These are phyloP conservation scores for Lathamus discolor DNA, from an alignment of 2,113 vertebrate genomes.

Conservation along the genomic window DNA sequence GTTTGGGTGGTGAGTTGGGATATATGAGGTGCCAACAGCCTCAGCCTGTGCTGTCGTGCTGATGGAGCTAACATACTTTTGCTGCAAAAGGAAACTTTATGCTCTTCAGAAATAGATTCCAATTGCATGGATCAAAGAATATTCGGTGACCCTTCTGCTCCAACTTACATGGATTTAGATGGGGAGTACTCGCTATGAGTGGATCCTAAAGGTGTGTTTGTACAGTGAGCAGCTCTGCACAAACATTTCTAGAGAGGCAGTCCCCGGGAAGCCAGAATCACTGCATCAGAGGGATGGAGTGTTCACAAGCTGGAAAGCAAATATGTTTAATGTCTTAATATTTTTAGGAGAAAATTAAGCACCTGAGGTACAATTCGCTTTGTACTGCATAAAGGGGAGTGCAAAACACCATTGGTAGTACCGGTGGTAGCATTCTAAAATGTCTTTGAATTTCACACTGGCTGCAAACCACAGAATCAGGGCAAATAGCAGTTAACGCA, in stretches of 20 bases:
- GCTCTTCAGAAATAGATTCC: not conserved
- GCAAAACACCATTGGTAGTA: not conserved
- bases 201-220: not conserved
- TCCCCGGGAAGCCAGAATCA: not conserved
- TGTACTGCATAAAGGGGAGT: constrained; percentile 1
- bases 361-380: not conserved
- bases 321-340: constrained; percentile 10
- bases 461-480: not conserved
- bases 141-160: not conserved
- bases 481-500: constrained; percentile 29
- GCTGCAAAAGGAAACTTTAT: constrained; percentile 16
- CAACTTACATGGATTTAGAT: not conserved
- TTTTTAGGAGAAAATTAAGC: not conserved
- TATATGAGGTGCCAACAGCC: not conserved
- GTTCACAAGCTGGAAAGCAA: constrained; percentile 5
- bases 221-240: constrained; percentile 3
- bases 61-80: constrained; percentile 2
- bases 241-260: not conserved
- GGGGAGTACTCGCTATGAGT: not conserved
- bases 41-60: constrained; percentile 14
- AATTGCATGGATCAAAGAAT: not conserved
- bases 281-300: not conserved
- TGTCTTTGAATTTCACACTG: not conserved
- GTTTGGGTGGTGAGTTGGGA: not conserved
- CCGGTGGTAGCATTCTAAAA: not conserved